phyloP scores from a whole-genome alignment of 2,797 vertebrate species.

The Scomberomorus guttatus region DNA sequence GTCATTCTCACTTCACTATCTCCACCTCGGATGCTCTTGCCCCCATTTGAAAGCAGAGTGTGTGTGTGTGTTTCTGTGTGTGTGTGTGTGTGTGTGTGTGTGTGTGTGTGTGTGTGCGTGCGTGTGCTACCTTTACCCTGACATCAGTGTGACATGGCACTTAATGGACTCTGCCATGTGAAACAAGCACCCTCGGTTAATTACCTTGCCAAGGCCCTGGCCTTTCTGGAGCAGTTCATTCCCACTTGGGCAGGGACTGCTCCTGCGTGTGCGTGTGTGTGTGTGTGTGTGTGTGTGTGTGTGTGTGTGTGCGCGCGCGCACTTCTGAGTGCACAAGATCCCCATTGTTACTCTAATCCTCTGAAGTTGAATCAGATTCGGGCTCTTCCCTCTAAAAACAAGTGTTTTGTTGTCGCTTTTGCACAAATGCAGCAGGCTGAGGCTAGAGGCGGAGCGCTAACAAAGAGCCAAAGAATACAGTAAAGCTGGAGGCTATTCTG shows the following conservation, averaged over 20 bases:
- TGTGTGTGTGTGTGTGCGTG: constrained; percentile 39
- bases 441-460: constrained; percentile 61
- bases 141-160: constrained; percentile 84
- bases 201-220: constrained; percentile 84
- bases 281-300: constrained; percentile 21
- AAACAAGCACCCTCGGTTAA: constrained; percentile 86
- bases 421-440: constrained; percentile 66
- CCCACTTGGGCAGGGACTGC: constrained; percentile 71
- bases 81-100: constrained; percentile 23
- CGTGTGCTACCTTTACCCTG: constrained; percentile 75
- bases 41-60: constrained; percentile 44
- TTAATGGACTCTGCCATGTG: constrained; percentile 87
- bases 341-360: constrained; percentile 77
- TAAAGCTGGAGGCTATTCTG: constrained; percentile 79
- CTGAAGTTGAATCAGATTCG: constrained; percentile 79
- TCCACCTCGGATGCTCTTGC: constrained; percentile 59
- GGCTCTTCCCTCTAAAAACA: constrained; percentile 75
- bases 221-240: constrained; percentile 83
- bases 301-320: constrained; percentile 27
- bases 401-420: constrained; percentile 76
- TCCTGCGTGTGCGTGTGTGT: constrained; percentile 24
- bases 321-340: constrained; percentile 38
- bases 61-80: constrained; percentile 38
- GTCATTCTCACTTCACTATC: constrained; percentile 70
- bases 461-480: constrained; percentile 73